Base-by-base conservation (phyloP, 64 coral and sea anemone genomes). In the Montipora sp. region DNA sequence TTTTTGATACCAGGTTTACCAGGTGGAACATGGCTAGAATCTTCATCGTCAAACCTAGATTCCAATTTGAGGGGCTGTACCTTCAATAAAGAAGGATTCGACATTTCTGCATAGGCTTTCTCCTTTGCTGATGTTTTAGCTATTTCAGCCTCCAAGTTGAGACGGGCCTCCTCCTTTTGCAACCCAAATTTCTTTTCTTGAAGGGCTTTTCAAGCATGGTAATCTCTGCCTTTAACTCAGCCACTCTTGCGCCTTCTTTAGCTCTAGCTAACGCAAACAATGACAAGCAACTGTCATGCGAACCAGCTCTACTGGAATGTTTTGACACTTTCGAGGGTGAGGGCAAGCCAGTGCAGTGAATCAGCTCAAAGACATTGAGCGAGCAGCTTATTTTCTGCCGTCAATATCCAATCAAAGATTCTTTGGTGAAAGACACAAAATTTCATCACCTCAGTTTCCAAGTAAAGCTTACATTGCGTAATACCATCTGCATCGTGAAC, bases 211-310 rank as follows among this genome's bases (percentile, higher is more conserved):
- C 51, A 21, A 88, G 24, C 51, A 22, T 59, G 20, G 70, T 20
- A 36, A 24, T 44, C 27, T 88, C 69, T 21, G 70, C 85, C 47
- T 87, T 44, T 45, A 84, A 45, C 11, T 84, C 81, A 4, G 63
- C 81, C 16, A 46, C 0, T 22, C 27, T 20, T 19, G 58, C 43
- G 13, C 8, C 81, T 84, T 84, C 59, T 14, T 67, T 84, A 16
- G 47, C 65, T 67, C 81, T 84, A 3, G 77, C 77, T 20, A 80
- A 19, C 0, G 22, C 5, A 8, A 80, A 3, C 0, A n/a, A 53
- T 6, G 77, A 80, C 14, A 9, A 22, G 10, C 77, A 18, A 10
- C 77, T 80, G 3, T 8, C 19, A 20, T 2, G 77, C 10, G 49
- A 80, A 11, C 77, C 21, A 4, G 77, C 48, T 51, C 8, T 16